A percentile compares a stretch with the other conserved stretches of the same genome.
Evolutionary conservation across 2,888 invertebrate species (phyloP).

Genomic region (Cheilosia vulpina): DNA sequence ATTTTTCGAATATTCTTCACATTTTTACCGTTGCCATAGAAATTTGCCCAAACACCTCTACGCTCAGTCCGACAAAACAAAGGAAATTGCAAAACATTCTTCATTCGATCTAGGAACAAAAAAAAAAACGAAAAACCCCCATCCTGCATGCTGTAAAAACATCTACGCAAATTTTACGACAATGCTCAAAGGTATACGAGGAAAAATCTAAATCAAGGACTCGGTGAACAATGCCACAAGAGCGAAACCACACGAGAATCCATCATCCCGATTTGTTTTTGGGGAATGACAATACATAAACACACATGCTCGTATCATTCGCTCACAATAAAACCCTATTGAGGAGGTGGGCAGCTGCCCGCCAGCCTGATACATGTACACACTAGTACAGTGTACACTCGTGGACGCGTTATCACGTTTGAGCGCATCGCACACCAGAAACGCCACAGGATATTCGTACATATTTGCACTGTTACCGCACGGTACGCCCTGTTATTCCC

Average conservation of each 20-base stretch:
- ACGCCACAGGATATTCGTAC: conserved; percentile 55
- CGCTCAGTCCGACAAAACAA: not conserved
- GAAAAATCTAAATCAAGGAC: conserved; percentile 1
- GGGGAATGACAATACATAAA: conserved; percentile 36
- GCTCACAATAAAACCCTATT: conserved; percentile 27
- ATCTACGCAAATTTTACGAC: conserved; percentile 38
- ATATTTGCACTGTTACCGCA: conserved; percentile 37
- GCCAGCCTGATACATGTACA: not conserved
- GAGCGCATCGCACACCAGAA: conserved; percentile 45
- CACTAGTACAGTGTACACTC: not conserved
- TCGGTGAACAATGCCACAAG: conserved; percentile 45
- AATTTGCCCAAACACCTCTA: conserved; percentile 10
- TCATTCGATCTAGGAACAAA: conserved; percentile 2
- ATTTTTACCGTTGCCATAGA: conserved; percentile 32
- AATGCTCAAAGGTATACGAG: conserved; percentile 37
- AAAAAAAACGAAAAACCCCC: not conserved
- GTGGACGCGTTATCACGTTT: conserved; percentile 43
- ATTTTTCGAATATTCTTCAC: conserved; percentile 50
- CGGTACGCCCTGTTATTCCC: not conserved
- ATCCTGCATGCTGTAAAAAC: not conserved
- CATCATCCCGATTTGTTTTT: conserved; percentile 51
- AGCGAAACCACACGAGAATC: conserved; percentile 54
- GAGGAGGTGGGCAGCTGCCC: not conserved
- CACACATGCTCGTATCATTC: conserved; percentile 49
- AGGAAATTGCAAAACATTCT: conserved; percentile 52